Percentiles rank a stretch among this genome's conserved stretches.
Evolutionary conservation across 2,797 vertebrate genomes (phyloP).

Genomic region (Tenualosa thibaudeaui): DNA sequence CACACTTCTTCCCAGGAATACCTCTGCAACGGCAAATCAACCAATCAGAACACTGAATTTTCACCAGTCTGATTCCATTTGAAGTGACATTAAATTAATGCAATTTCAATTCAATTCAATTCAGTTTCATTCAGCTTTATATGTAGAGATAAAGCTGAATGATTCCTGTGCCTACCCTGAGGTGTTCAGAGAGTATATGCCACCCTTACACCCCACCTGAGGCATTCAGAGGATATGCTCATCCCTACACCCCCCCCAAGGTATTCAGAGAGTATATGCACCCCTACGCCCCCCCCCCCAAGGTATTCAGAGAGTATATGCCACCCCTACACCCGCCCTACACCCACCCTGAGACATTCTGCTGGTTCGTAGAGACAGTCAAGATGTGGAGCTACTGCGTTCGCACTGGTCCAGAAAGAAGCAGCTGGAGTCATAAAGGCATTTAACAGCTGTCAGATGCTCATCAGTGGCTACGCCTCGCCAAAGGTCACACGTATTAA

Average conservation of each 20-base stretch:
- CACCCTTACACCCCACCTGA: too few species aligned
- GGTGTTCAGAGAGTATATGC: too few species aligned
- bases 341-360: neutral
- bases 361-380: neutral
- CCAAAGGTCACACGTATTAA: neutral
- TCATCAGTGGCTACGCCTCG: neutral
- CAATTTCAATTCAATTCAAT: too few species aligned
- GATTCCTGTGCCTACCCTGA: too few species aligned
- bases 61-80: neutral
- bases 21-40: slow-evolving; percentile 71
- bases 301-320: neutral
- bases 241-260: too few species aligned
- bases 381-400: neutral
- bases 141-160: too few species aligned
- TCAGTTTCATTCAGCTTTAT: neutral
- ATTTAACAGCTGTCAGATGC: neutral
- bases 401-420: neutral
- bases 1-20: slow-evolving; percentile 89
- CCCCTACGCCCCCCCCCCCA: too few species aligned
- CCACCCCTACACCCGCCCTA: neutral
- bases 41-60: neutral
- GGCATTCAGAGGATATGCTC: too few species aligned
- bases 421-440: neutral
- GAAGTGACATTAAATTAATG: too few species aligned
- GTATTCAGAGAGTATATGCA: too few species aligned